Percentiles rank a stretch among this genome's conserved stretches.
Evolutionary conservation across 2,797 vertebrate genomes (phyloP).

Genomic region (Galagoides demidoff): DNA sequence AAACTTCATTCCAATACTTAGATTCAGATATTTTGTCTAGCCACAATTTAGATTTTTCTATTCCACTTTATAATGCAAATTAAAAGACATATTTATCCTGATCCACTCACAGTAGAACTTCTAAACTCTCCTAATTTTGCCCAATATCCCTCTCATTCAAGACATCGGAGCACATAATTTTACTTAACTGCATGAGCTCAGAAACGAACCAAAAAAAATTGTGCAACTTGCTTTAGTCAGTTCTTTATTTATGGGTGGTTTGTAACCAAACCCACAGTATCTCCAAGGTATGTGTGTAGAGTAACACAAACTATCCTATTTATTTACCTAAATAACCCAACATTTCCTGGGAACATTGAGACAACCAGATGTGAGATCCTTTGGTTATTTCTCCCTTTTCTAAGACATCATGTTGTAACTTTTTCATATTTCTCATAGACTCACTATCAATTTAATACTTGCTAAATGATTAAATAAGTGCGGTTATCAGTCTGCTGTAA

Average conservation of each 20-base stretch:
- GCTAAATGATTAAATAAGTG: background rate
- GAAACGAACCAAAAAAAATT: background rate
- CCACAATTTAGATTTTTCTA: background rate
- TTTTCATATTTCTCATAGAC: background rate
- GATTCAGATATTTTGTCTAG: background rate
- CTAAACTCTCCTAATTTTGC: background rate
- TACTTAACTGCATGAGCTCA: too few relatives aligned
- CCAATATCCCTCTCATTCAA: background rate
- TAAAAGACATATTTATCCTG: background rate
- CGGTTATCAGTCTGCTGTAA: background rate
- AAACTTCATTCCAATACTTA: background rate
- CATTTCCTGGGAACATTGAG: background rate
- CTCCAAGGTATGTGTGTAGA: background rate
- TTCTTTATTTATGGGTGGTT: background rate
- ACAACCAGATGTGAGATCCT: background rate
- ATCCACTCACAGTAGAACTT: background rate
- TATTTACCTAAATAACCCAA: background rate
- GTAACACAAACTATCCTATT: background rate
- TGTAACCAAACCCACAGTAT: background rate
- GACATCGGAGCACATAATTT: background rate
- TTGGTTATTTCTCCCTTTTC: background rate
- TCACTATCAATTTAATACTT: background rate
- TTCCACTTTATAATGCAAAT: background rate
- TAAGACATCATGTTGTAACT: background rate
- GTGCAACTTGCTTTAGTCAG: background rate